Percentiles rank a stretch among this genome's conserved stretches.
These are phyloP conservation scores for Myripristis jacobus DNA, from an alignment of 2,797 vertebrate species.

Conservation along the genomic window DNA sequence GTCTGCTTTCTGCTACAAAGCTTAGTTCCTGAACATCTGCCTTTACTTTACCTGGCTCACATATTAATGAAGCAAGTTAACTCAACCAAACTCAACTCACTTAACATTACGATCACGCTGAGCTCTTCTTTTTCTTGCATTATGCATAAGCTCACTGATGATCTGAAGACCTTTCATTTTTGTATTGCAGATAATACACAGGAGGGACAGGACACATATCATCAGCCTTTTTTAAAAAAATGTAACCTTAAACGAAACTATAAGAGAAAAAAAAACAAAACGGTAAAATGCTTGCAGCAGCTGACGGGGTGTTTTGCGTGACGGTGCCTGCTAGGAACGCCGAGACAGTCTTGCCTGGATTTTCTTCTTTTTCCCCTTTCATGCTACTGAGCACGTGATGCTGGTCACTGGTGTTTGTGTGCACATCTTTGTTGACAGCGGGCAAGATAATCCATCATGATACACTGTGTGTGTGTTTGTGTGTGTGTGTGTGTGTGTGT, in stretches of 20 bases:
- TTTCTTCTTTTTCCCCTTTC: not conserved
- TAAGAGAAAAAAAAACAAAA: too few species aligned
- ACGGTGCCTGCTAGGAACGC: not conserved
- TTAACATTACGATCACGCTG: not conserved
- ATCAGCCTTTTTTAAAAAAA: too few species aligned
- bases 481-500: not conserved
- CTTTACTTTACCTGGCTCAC: not conserved
- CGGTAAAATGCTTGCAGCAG: not conserved
- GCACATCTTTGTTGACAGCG: not conserved
- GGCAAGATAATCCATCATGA: not conserved
- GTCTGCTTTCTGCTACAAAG: not conserved
- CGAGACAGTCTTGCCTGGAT: too few species aligned
- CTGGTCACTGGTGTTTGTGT: not conserved
- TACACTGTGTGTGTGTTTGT: not conserved
- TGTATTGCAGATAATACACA: not conserved
- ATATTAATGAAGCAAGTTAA: constrained; percentile 13
- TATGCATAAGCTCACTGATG: not conserved
- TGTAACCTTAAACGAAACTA: too few species aligned
- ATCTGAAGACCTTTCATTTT: not conserved
- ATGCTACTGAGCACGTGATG: not conserved
- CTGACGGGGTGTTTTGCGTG: not conserved
- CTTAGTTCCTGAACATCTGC: not conserved
- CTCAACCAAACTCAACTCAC: not conserved
- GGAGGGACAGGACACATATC: too few species aligned
- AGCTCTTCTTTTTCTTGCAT: not conserved